A percentile compares a stretch with the other conserved stretches of the same genome.
Conservation (phyloP, 2,113 vertebrate species). For the Caranx ignobilis region DNA sequence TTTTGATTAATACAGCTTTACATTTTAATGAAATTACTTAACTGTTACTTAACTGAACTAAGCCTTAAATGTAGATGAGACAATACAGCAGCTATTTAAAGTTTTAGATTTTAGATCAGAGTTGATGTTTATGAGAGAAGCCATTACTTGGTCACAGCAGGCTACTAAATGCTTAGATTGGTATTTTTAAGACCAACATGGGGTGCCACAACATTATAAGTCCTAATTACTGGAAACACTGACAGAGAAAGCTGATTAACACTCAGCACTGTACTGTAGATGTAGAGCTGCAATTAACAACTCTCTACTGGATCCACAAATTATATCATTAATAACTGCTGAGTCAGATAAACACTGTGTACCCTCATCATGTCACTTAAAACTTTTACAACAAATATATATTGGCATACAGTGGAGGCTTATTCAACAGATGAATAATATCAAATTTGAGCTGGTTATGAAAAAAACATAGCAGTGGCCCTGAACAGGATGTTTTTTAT, state of each 20-base stretch:
- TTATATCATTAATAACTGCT: neutral
- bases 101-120: neutral
- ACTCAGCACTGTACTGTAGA: conserved; percentile 12
- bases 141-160: neutral
- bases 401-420: neutral
- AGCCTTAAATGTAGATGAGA: neutral
- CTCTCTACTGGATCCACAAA: neutral
- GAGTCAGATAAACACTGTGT: neutral
- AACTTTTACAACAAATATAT: neutral
- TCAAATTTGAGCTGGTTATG: neutral
- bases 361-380: neutral
- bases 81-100: neutral
- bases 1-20: neutral
- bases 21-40: neutral
- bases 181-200: conserved; percentile 14
- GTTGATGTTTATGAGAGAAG: neutral
- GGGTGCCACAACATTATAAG: conserved; percentile 17
- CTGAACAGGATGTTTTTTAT: neutral
- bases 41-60: neutral
- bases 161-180: conserved; percentile 23
- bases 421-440: neutral
- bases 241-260: conserved; percentile 49
- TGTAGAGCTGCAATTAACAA: conserved; percentile 11
- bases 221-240: conserved; percentile 12
- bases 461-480: neutral